phyloP scores from a whole-genome alignment of 2,113 vertebrate genomes.

The Ceyx melanurus region DNA sequence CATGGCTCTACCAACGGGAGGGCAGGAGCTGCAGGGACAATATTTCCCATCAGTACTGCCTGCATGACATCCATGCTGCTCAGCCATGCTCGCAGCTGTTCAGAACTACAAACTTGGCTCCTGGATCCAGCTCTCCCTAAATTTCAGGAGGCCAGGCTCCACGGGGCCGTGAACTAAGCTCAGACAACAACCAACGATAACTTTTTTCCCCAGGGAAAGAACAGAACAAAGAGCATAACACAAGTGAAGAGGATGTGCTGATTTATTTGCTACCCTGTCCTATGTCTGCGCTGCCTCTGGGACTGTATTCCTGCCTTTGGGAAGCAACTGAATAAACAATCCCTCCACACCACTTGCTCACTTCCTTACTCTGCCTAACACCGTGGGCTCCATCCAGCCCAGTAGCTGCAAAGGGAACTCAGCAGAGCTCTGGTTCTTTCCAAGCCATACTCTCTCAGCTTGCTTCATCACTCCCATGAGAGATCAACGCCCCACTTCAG shows the following conservation, averaged over 20 bases:
- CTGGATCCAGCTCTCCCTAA: background rate
- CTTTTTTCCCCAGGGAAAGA: background rate
- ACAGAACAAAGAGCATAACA: background rate
- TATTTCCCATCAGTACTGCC: background rate
- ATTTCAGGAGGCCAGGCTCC: no score
- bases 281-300: background rate
- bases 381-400: background rate
- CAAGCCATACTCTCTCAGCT: background rate
- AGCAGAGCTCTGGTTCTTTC: background rate
- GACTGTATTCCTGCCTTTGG: background rate
- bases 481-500: background rate
- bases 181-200: background rate
- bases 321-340: background rate
- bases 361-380: background rate
- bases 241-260: background rate
- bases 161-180: background rate
- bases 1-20: background rate
- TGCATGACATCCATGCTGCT: fast-evolving
- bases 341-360: background rate
- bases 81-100: background rate
- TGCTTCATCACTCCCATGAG: background rate
- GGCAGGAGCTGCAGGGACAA: background rate
- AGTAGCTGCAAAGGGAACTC: background rate
- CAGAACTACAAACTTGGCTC: background rate
- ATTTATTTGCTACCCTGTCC: background rate